Evolutionary conservation across 2,113 vertebrate species (phyloP), one percentile per base, ranked within the genome.

Genomic region (Prochilodus magdalenae): DNA sequence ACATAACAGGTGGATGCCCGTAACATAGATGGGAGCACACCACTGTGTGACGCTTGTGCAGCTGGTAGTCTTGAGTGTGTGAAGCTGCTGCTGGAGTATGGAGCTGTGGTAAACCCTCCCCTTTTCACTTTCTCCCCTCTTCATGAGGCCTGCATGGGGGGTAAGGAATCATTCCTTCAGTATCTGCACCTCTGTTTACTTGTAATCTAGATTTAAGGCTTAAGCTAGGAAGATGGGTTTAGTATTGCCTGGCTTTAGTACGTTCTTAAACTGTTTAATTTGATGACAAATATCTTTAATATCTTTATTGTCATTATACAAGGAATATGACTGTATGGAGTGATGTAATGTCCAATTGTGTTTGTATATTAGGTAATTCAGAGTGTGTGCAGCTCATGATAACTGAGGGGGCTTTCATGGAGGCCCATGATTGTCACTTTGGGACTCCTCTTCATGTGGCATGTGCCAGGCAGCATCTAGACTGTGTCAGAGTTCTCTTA

Each of bases 131-230:
- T 96, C 0, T 98, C 97, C 0, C 97, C 97, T 0, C 95, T 99
- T 20, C 97, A 98, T 0, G 97, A 99, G 81, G 97, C 97, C 90
- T 98, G 97, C 91, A 95, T 98, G 95, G 96, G 94, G 0, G 97
- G 97, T 96, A 81, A 92, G 87, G 22, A 5, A 12, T 5, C 15
- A 47, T 22, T 51, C 40, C 5, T 44, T 44, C 8, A 44, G 40
- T 44, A 5, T 44, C 40, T 44, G 40, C 40, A 44, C 40, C 1
- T 44, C 40, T 44, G 40, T 44, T 44, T 44, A 44, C 40, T 44
- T 44, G 1, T 10, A 44, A 44, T 8, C 5, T 1, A 44, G 11
- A 44, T 1, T 7, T 10, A 7, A 4, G 11, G 8, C 40, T 10
- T n/a, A n/a, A n/a, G n/a, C n/a, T n/a, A n/a, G n/a, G n/a, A n/a